Evolutionary conservation across 2,888 invertebrate genomes (phyloP), one percentile per base, ranked within the genome.

Genomic region (Nomada fucata): DNA sequence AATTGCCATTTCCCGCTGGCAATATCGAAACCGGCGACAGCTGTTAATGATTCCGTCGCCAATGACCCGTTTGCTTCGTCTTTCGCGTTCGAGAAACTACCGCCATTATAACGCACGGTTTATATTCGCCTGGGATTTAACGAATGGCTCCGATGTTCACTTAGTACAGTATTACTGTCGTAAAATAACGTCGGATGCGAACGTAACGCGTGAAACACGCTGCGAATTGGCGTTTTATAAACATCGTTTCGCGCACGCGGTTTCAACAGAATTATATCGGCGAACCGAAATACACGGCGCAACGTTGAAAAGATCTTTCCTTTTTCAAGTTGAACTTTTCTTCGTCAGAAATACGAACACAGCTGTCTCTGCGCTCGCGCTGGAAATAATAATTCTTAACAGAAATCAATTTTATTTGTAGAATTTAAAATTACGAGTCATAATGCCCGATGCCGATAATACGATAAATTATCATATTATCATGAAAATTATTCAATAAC

Each of bases 41-140:
- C 76, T 73, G 86, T 82, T 82, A 86, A 86, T 80, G 80, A 83
- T 70, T 55, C 36, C 64, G 53, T 44, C 64, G 53, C 76, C 75
- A 78, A 83, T 59, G 65, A 83, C 72, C 47, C 67, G 47, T 42
- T 71, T 29, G 42, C 72, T 60, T 75, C 61, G 75, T 63, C 70
- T 73, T 81, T 71, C 57, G 55, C 74, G 71, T 65, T 71, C 50
- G 53, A 64, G 74, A 44, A 77, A 67, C 69, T 53, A 13, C 75
- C 50, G 57, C 9, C 60, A 36, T 83, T 69, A 69, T 44, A 44
- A 63, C 63, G 65, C 60, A 4, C 64, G 63, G 74, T 83, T 83
- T 83, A 77, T 79, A 78, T 63, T 69, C 71, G 60, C 55, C 65
- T 74, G 64, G 57, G 57, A 57, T 75, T 75, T 80, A 71, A 75